Evolutionary conservation across 2,113 vertebrate genomes (phyloP), one percentile per base, ranked within the genome.

Genomic region (Seriola dumerili): DNA sequence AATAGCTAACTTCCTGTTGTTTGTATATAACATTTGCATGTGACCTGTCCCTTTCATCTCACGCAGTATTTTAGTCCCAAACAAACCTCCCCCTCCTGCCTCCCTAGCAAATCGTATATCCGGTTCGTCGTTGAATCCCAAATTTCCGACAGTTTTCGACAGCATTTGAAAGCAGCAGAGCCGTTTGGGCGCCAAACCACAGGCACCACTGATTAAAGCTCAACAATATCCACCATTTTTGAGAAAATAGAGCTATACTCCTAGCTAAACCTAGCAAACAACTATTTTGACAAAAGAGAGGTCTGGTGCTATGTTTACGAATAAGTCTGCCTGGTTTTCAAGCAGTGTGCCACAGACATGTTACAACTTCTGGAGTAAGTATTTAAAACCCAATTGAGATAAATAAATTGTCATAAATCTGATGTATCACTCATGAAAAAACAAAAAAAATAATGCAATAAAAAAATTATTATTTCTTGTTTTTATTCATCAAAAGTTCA

Each of bases 281-380:
- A 52, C 50, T 8, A 9, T 52, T 52, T 52, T 48, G 8, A 13
- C 0, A 29, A 50, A 12, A n/a, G 14, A 6, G 2, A 38, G 1
- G 14, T 61, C 10, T 42, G 6, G 17, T 10, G 64, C 23, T 2
- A 95, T 96, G 95, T 96, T 96, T 90, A 82, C 29, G 64, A 72
- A 76, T 2, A 95, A 85, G 80, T 87, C 87, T 3, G 95, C 93
- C 5, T 96, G 95, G 95, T 95, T 96, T 85, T 96, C 95, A 1
- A 78, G 62, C n/a, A 95, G 94, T 82, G 95, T 95, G 48, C 75
- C 78, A 17, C 38, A 67, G 48, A 13, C 76, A 3, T n/a, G 54
- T 25, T 36, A 8, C 4, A 55, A 23, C 6, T 93, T 95, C 25
- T 96, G 95, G 95, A 84, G 95, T 96, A 89, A 95, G 94, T 90